These are phyloP conservation scores for Meiosimyza platycephala DNA, from an alignment of 2,888 invertebrate genomes.

Conservation along the genomic window DNA sequence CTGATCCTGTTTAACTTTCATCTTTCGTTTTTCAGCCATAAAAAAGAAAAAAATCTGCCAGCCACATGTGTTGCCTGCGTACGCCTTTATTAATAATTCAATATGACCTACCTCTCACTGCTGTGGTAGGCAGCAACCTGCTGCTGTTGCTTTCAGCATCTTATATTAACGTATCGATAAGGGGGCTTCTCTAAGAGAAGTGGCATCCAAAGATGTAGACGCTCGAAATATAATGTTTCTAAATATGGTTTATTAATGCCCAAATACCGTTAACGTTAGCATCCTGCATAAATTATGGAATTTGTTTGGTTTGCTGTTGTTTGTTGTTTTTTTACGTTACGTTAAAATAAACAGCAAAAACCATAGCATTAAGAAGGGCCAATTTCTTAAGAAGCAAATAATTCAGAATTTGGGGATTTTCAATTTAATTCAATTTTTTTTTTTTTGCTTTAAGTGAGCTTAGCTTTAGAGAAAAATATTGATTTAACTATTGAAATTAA, in stretches of 20 bases:
- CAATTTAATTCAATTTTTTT: too few species aligned
- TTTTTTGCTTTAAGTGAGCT: too few species aligned
- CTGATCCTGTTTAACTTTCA: not conserved
- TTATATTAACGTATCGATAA: constrained; percentile 27
- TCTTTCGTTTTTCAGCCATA: too few species aligned
- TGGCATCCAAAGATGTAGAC: constrained; percentile 56
- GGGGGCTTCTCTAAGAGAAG: constrained; percentile 35
- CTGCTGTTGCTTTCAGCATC: too few species aligned
- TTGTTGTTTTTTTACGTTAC: not conserved
- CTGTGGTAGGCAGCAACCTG: too few species aligned
- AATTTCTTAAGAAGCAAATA: too few species aligned
- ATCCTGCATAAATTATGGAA: constrained; percentile 32
- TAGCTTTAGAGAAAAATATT: too few species aligned
- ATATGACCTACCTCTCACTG: constrained; percentile 29
- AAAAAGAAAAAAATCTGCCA: not conserved
- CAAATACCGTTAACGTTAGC: constrained; percentile 20
- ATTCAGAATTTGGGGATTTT: too few species aligned
- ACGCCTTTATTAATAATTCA: constrained; percentile 41
- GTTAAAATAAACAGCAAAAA: too few species aligned
- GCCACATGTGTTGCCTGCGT: constrained; percentile 29
- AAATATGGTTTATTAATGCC: constrained; percentile 33
- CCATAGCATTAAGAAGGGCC: too few species aligned
- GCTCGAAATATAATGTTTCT: constrained; percentile 30
- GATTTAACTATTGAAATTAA: too few species aligned
- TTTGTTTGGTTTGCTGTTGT: constrained; percentile 13